A percentile compares a stretch with the other conserved stretches of the same genome.
Evolutionary conservation across 2,888 invertebrate genomes (phyloP).

Genomic region (Trachelus stipa): DNA sequence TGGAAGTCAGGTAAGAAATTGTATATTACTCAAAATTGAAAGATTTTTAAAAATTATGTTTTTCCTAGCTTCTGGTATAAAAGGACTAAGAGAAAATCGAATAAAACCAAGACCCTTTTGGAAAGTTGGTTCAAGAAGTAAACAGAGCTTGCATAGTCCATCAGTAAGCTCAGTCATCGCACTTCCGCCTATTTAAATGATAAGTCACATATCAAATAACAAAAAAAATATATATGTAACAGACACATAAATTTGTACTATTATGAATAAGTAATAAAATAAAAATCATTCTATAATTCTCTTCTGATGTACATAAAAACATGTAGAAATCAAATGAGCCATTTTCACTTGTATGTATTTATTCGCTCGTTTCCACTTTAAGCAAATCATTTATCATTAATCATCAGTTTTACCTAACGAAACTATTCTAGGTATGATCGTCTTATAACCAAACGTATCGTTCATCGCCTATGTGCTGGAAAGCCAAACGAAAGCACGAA

Average conservation of each 20-base stretch:
- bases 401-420: slow-evolving; percentile 4
- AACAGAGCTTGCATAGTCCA: slow-evolving; percentile 16
- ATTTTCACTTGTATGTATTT: background rate
- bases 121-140: slow-evolving; percentile 35
- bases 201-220: background rate
- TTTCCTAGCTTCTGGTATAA: slow-evolving; percentile 37
- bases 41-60: background rate
- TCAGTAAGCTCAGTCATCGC: slow-evolving; percentile 19
- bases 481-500: background rate
- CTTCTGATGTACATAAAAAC: too few relatives aligned
- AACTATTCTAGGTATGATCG: slow-evolving; percentile 2
- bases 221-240: background rate
- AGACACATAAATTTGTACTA: background rate
- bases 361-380: slow-evolving; percentile 2
- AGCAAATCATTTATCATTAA: slow-evolving; percentile 4
- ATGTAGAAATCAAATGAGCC: too few relatives aligned
- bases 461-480: background rate
- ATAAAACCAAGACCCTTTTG: slow-evolving; percentile 51
- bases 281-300: background rate
- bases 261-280: background rate
- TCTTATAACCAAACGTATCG: background rate
- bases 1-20: slow-evolving; percentile 54
- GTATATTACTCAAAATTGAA: background rate
- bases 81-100: slow-evolving; percentile 40
- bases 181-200: slow-evolving; percentile 36